These are phyloP conservation scores for Thripadectes ignobilis DNA, from an alignment of 2,797 vertebrate genomes.

Conservation along the genomic window DNA sequence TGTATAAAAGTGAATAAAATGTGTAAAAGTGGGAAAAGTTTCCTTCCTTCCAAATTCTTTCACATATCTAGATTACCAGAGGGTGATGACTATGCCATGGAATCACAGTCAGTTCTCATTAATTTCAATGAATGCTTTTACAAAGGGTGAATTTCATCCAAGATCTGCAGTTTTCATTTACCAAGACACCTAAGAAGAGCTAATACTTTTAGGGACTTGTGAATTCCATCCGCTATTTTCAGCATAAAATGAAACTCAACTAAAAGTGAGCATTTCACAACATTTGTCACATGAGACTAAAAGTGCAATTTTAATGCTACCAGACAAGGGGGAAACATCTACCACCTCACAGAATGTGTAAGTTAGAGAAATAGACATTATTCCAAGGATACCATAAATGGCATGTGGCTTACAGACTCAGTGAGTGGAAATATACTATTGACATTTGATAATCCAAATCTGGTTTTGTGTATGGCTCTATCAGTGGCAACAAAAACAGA, in stretches of 20 bases:
- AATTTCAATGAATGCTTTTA: conserved; percentile 27
- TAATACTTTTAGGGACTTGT: conserved; percentile 40
- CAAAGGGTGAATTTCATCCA: neutral
- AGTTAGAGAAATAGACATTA: conserved; percentile 23
- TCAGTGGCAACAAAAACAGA: neutral
- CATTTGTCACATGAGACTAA: conserved; percentile 11
- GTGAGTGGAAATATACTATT: neutral
- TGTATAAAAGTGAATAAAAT: neutral
- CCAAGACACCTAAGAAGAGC: neutral
- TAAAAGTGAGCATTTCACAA: conserved; percentile 25
- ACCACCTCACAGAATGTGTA: neutral
- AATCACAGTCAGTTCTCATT: conserved; percentile 49
- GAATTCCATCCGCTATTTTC: conserved; percentile 16
- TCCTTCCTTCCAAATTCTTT: conserved; percentile 13
- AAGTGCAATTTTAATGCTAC: conserved; percentile 40
- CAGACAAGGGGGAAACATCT: conserved; percentile 29
- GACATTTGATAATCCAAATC: neutral
- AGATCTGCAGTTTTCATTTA: neutral
- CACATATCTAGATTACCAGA: conserved; percentile 37
- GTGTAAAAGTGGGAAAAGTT: neutral
- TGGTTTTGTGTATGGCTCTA: neutral
- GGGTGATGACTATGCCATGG: conserved; percentile 10
- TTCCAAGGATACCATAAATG: conserved; percentile 8
- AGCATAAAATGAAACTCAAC: conserved; percentile 34
- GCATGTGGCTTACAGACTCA: neutral